Evolutionary conservation across 2,888 invertebrate species (phyloP), one percentile per base, ranked within the genome.

Genomic region (Cantharis lateralis): DNA sequence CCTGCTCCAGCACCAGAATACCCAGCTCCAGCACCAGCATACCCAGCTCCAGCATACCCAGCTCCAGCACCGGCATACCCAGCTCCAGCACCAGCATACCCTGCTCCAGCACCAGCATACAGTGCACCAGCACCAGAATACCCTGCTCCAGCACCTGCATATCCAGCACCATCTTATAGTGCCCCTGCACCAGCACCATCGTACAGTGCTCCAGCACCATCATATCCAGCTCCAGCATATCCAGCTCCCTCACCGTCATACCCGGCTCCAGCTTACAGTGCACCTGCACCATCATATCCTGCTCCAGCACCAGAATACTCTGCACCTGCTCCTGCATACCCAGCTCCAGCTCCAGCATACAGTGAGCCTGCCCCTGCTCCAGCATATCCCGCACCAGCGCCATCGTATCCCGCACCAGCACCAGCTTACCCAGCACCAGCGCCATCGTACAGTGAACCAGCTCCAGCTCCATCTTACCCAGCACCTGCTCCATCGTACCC

Each of bases 391-490:
- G 77, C 32, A 10, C 74, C 71, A 24, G 77, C 77, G 2, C 75
- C 81, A 16, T n/a, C n/a, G n/a, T 73, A 73, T 48, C 10, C n/a
- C 10, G 76, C 26, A 16, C 63, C 62, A 66, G 76, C 62, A 26
- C 70, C 77, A 10, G 48, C 71, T 2, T 73, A 77, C 24, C 62
- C 26, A 24, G 81, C 80, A 18, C 82, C 81, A 76, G 77, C 72
- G 2, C 74, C 71, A 62, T 74, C 75, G 48, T 81, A 83, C 66
- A 71, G 70, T 13, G 80, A 79, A 48, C 80, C 81, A 64, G 78
- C 77, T 76, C 11, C 77, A 20, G 74, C 70, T n/a, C 68, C 68
- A n/a, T 0, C 24, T 4, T 70, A 63, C 5, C 10, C 16, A 3
- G 15, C 62, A n/a, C 32, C 70, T 0, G 61, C 48, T 13, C 61